Conservation (phyloP, 2,113 vertebrate species). For the Thermophis baileyi region DNA sequence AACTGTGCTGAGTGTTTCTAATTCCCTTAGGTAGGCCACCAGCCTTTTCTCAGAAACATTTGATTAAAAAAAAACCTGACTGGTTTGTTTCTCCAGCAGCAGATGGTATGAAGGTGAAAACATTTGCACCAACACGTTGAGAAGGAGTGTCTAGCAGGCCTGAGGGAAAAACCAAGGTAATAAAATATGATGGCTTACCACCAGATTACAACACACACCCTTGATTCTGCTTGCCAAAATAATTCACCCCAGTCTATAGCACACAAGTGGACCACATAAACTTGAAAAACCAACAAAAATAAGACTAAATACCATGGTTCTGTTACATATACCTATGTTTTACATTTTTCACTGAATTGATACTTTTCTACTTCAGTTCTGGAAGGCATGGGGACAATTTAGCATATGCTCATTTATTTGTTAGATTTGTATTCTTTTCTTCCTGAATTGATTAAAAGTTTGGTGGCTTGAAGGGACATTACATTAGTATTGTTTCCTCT, state of each 20-base stretch:
- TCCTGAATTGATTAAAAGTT: not conserved
- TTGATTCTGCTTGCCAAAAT: slow-evolving; percentile 56
- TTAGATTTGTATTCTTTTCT: not conserved
- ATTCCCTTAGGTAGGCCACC: slow-evolving; percentile 40
- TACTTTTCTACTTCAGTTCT: not conserved
- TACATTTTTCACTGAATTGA: not conserved
- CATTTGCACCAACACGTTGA: slow-evolving; percentile 61
- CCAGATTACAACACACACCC: slow-evolving; percentile 63
- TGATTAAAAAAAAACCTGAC: slow-evolving; percentile 4
- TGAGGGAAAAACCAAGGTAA: slow-evolving; percentile 60
- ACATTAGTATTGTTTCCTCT: not conserved
- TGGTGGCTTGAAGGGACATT: not conserved
- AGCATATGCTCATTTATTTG: not conserved
- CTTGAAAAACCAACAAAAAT: slow-evolving; percentile 48
- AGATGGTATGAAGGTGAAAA: slow-evolving; percentile 52
- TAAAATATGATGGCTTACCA: slow-evolving; percentile 62
- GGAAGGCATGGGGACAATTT: not conserved
- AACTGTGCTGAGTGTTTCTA: slow-evolving; percentile 28
- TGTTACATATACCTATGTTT: not conserved
- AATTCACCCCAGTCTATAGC: slow-evolving; percentile 35
- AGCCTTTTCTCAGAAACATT: slow-evolving; percentile 51
- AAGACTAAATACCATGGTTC: not conserved
- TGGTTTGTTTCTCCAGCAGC: slow-evolving; percentile 63
- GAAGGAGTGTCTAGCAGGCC: slow-evolving; percentile 66
- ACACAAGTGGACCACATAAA: slow-evolving; percentile 33